Evolutionary conservation across 2,888 invertebrate genomes (phyloP).

Genomic region (Tachina fera): DNA sequence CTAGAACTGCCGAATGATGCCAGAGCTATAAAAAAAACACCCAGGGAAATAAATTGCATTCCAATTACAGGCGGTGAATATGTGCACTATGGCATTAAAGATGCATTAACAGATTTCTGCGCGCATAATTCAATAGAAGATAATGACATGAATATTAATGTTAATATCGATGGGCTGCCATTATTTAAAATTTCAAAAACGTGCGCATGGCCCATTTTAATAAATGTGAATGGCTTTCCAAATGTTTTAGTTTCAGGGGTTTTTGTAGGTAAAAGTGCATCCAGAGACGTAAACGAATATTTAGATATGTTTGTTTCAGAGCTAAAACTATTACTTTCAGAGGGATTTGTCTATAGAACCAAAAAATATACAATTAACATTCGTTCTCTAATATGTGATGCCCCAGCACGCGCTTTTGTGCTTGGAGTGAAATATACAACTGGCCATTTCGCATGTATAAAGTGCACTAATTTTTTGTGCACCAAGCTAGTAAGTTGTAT

Average conservation of each 20-base stretch:
- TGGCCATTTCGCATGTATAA: conserved; percentile 45
- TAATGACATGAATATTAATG: conserved; percentile 11
- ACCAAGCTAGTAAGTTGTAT: too few relatives aligned
- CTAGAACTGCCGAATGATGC: too few relatives aligned
- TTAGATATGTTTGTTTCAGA: conserved; percentile 48
- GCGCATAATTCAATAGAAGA: background rate
- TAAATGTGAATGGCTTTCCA: conserved; percentile 33
- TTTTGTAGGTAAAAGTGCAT: conserved; percentile 32
- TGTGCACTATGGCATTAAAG: conserved; percentile 2
- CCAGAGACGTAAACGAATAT: conserved; percentile 28
- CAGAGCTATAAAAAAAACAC: too few relatives aligned
- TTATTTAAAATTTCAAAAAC: conserved; percentile 40
- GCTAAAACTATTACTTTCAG: conserved; percentile 30
- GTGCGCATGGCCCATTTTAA: conserved; percentile 41
- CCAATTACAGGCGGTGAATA: too few relatives aligned
- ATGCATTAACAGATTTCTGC: conserved; percentile 24
- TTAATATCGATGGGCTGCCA: conserved; percentile 49
- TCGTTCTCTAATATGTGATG: conserved; percentile 27
- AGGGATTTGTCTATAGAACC: conserved; percentile 34
- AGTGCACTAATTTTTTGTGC: conserved; percentile 35
- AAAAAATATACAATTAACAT: conserved; percentile 1
- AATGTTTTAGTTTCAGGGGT: conserved; percentile 21
- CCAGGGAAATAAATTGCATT: too few relatives aligned
- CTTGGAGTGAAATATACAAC: conserved; percentile 36
- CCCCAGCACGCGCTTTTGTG: conserved; percentile 51